Conservation (phyloP, 2,888 invertebrate genomes). For the Axea sp. region DNA sequence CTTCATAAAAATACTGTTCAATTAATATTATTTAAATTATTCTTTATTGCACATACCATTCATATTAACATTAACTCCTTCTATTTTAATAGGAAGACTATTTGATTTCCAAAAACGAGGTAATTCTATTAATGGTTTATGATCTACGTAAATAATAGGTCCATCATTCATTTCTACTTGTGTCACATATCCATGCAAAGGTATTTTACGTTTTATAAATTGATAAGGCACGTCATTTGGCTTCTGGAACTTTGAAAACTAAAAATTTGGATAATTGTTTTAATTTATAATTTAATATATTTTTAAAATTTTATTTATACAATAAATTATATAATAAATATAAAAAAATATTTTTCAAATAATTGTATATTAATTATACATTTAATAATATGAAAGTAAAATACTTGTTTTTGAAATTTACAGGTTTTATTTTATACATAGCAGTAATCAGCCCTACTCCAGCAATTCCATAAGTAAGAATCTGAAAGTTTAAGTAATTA, state of each 20-base stretch:
- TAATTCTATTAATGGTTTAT: slow-evolving; percentile 81
- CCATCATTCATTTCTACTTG: slow-evolving; percentile 81
- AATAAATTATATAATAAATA: background rate
- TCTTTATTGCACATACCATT: slow-evolving; percentile 74
- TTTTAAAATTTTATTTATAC: background rate
- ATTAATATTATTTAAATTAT: background rate
- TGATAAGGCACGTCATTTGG: slow-evolving; percentile 82
- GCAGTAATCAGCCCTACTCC: slow-evolving; percentile 81
- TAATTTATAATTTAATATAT: background rate
- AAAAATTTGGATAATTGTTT: slow-evolving; percentile 56
- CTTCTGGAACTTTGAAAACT: slow-evolving; percentile 84
- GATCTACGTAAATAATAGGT: slow-evolving; percentile 80
- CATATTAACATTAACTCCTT: slow-evolving; percentile 80
- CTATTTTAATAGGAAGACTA: slow-evolving; percentile 81
- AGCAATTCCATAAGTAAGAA: slow-evolving; percentile 82
- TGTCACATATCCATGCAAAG: slow-evolving; percentile 80
- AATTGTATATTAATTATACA: too few species aligned
- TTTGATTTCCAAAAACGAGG: slow-evolving; percentile 81
- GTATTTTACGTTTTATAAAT: slow-evolving; percentile 81
- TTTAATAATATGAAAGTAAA: slow-evolving; percentile 3
- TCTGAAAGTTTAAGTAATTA: slow-evolving; percentile 77
- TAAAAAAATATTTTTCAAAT: slow-evolving; percentile 4
- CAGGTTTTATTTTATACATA: slow-evolving; percentile 83
- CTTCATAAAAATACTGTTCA: too few species aligned
- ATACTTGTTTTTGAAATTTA: slow-evolving; percentile 75